Evolutionary conservation across 2,113 vertebrate species (phyloP).

Genomic region (Heterochromis multidens): DNA sequence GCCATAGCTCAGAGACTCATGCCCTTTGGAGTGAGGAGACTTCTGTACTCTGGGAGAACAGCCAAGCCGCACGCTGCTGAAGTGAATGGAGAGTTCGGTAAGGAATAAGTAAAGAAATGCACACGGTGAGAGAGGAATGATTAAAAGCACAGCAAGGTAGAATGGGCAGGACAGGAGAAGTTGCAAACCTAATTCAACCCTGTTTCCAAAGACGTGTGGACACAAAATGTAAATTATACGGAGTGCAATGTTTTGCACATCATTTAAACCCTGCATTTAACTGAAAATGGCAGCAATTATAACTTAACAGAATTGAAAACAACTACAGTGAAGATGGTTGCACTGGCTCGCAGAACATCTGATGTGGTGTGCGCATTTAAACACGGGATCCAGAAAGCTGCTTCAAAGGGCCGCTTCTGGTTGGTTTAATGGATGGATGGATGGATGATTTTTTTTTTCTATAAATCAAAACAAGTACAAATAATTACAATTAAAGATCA

Average conservation of each 20-base stretch:
- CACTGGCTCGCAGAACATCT: not conserved
- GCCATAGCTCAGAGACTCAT: conserved; percentile 76
- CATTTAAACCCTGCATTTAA: not conserved
- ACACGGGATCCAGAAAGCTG: not conserved
- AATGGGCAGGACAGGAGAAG: not conserved
- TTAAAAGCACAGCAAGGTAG: not conserved
- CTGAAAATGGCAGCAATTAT: not conserved
- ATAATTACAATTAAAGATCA: not conserved
- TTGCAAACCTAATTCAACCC: not conserved
- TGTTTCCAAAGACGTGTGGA: not conserved
- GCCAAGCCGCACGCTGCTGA: conserved; percentile 67
- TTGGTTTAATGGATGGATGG: not conserved
- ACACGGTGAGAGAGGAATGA: not conserved
- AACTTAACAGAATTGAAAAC: not conserved
- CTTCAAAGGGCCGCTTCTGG: not conserved
- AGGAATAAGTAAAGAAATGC: conserved; percentile 17
- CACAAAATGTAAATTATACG: not conserved
- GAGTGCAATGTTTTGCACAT: not conserved
- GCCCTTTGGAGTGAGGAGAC: conserved; percentile 79
- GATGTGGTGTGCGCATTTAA: not conserved
- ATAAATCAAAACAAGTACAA: too few species aligned
- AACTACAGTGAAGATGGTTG: not conserved
- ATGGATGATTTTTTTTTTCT: not conserved
- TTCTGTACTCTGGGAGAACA: conserved; percentile 77
- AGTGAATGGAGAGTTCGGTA: conserved; percentile 79